Evolutionary conservation across 2,797 vertebrate species (phyloP), one percentile per base, ranked within the genome.

Genomic region (Poecilia wingei): DNA sequence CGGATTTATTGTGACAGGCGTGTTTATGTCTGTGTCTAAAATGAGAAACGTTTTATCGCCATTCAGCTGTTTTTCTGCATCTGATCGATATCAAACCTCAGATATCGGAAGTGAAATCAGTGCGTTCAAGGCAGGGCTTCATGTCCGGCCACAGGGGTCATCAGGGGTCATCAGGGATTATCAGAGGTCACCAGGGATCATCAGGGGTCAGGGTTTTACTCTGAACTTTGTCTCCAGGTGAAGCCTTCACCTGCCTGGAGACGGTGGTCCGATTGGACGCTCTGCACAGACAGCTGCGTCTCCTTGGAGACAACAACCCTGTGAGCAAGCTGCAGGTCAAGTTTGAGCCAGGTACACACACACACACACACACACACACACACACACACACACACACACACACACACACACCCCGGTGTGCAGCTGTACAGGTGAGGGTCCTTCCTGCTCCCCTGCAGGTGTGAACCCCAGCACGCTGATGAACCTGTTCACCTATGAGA

Each of bases 401-500:
- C 1, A 73, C 75, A 4, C 18, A 18, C 28, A 76, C 69, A 28
- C 68, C 7, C 31, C 45, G 43, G 1, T 3, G 6, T 20, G 20
- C 43, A 51, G 7, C 33, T 1, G 3, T 39, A 33, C 64, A 79
- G 41, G 36, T 68, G 47, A n/a, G 66, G 5, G 36, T 6, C 46
- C 70, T 1, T 64, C 36, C 39, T 31, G 25, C 75, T 20, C 25
- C 25, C 73, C 84, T 82, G 18, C 92, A 99, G 98, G 98, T 82
- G 97, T 99, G 90, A 99, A 99, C 86, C 98, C 98, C 80, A 98
- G 97, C 95, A 97, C 97, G 86, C 93, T 99, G 88, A 99, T 99
- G 98, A 99, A 99, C 83, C 95, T 99, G 43, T 99, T 99, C 93
- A 99, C 98, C 57, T 99, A 99, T 4, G 98, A 99, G 95, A 99